Evolutionary conservation across 2,113 vertebrate species (phyloP).

Genomic region (Lophochroa leadbeateri): DNA sequence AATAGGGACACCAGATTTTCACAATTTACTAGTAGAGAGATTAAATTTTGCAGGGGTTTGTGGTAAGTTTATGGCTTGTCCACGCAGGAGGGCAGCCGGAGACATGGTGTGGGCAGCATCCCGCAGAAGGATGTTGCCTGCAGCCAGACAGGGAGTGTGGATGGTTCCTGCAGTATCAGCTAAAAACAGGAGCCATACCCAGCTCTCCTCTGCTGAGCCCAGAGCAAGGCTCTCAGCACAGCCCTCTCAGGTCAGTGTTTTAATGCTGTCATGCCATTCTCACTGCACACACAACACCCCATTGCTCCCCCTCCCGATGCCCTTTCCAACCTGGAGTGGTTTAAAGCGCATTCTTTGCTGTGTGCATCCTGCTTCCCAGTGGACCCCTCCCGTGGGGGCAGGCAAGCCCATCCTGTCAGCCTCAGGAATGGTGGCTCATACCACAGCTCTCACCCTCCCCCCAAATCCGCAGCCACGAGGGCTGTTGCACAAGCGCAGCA

Average conservation of each 20-base stretch:
- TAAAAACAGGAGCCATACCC: not conserved
- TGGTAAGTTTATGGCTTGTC: not conserved
- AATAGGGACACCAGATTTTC: not conserved
- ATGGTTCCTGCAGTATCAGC: not conserved
- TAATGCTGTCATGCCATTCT: not conserved
- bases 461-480: constrained; percentile 13
- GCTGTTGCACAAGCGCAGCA: constrained; percentile 23
- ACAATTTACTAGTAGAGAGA: not conserved
- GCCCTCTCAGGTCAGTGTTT: not conserved
- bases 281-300: not conserved
- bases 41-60: not conserved
- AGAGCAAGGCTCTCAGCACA: not conserved
- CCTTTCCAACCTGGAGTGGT: not conserved
- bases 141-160: not conserved
- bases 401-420: not conserved
- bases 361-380: not conserved
- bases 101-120: not conserved
- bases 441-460: not conserved
- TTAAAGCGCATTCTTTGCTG: not conserved
- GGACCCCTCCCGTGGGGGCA: not conserved
- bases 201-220: not conserved
- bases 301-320: not conserved
- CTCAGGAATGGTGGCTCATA: not conserved
- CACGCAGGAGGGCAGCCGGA: not conserved
- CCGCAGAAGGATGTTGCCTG: not conserved